Base-by-base conservation (phyloP, 2,888 invertebrate genomes). In the Lutraria lutraria region DNA sequence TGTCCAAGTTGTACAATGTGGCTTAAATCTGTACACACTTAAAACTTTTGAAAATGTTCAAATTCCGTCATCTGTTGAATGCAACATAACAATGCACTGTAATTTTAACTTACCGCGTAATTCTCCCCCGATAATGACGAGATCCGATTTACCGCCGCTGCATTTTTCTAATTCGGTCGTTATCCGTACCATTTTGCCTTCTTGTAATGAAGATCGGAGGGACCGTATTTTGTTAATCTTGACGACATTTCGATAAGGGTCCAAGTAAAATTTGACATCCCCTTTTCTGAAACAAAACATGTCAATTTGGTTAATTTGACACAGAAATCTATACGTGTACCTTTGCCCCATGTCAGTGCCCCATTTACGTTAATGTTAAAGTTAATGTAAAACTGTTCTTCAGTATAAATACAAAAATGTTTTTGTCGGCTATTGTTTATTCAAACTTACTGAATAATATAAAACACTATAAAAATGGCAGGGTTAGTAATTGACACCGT, bases 91-190 rank as follows among this genome's bases (percentile, higher is more conserved):
- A n/a, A 21, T 8, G 60, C n/a, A 19, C 60, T 19, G 21, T 8
- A 25, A n/a, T n/a, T 31, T 76, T 56, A 53, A n/a, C 88, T 86
- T 89, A 93, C 93, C 90, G 84, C 92, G 88, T 54, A 93, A 52
- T 88, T 93, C 92, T 68, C 92, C 92, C 13, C 93, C 93, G 82
- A 92, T 72, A 0, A 91, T 88, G 21, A 88, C 72, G 31, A 87
- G 88, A 52, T 89, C 92, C 8, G 86, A 81, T 43, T 90, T 86
- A 16, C 89, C 87, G 12, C 92, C 92, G 72, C 91, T 90, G 85
- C 92, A 93, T 79, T 92, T 92, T 19, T 90, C 87, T 21, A 93
- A 60, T 25, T 93, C 93, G 6, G 90, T 88, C 0, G 90, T 90
- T 12, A 91, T 85, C n/a, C 90, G 92, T 4, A 93, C 79, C 85